Evolutionary conservation across 2,888 invertebrate species (phyloP).

Genomic region (Rhodophaea formosa): DNA sequence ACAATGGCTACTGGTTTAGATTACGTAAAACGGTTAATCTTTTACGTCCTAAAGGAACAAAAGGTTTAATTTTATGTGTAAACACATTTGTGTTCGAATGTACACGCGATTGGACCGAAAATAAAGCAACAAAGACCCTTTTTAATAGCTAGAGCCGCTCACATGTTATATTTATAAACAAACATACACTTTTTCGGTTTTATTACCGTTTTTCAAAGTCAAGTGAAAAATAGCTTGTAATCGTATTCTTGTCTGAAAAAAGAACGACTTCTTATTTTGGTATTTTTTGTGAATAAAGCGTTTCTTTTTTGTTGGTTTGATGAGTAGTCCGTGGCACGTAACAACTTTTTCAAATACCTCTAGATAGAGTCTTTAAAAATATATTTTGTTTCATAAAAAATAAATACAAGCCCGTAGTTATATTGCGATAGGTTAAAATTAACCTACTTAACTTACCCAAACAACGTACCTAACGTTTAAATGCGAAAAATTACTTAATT

Average conservation of each 20-base stretch:
- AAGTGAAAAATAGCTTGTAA: neutral
- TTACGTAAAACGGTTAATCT: conserved; percentile 3
- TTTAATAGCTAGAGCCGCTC: conserved; percentile 54
- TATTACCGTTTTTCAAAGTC: neutral
- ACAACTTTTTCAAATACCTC: too few relatives aligned
- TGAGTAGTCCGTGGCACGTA: too few relatives aligned
- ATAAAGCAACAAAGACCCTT: conserved; percentile 44
- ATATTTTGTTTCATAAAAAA: too few relatives aligned
- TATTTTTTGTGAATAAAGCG: too few relatives aligned
- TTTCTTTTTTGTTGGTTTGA: too few relatives aligned
- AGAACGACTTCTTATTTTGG: too few relatives aligned
- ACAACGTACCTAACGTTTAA: too few relatives aligned
- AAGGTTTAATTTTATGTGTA: conserved; percentile 9
- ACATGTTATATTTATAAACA: conserved; percentile 55
- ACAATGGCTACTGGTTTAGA: conserved; percentile 6
- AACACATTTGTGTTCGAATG: conserved; percentile 19
- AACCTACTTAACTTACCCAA: too few relatives aligned
- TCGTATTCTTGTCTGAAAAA: neutral
- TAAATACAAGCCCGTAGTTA: too few relatives aligned
- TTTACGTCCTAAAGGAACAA: conserved; percentile 6
- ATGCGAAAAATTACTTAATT: too few relatives aligned
- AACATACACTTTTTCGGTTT: conserved; percentile 26
- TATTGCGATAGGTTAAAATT: too few relatives aligned
- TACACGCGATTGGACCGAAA: conserved; percentile 49
- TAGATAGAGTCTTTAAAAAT: too few relatives aligned